Evolutionary conservation across 2,113 vertebrate genomes (phyloP).

Genomic region (Vulpes vulpes): DNA sequence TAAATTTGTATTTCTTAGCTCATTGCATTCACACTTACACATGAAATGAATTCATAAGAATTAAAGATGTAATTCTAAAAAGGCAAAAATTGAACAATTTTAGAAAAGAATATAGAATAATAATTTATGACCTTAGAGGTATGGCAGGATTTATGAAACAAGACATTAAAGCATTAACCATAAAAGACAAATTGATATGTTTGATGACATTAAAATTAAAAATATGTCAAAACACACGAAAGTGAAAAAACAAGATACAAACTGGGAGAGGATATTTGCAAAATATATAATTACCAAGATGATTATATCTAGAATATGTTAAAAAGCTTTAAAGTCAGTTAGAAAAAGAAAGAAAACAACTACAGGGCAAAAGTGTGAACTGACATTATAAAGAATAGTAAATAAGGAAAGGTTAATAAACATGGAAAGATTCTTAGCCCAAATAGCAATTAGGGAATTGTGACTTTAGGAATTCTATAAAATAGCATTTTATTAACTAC

Average conservation of each 20-base stretch:
- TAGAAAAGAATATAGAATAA: neutral
- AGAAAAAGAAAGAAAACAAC: neutral
- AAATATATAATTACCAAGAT: neutral
- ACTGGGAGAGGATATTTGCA: neutral
- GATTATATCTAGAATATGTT: constrained; percentile 20
- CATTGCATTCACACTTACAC: neutral
- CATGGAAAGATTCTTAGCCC: neutral
- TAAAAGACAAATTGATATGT: constrained; percentile 32
- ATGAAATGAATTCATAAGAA: neutral
- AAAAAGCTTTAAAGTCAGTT: constrained; percentile 10
- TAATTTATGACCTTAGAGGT: neutral
- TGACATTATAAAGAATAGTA: neutral
- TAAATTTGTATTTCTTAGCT: constrained; percentile 45
- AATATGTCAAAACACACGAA: constrained; percentile 16
- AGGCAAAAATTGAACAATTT: neutral
- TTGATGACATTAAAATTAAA: constrained; percentile 21
- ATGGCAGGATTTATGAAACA: neutral
- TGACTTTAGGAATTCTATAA: neutral
- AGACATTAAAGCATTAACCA: constrained; percentile 13
- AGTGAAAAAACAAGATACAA: neutral
- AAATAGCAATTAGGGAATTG: neutral
- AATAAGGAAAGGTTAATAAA: neutral
- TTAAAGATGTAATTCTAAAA: constrained; percentile 9
- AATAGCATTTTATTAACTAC: neutral
- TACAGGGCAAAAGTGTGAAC: neutral